Evolutionary conservation across 2,888 invertebrate species (phyloP), one percentile per base, ranked within the genome.

Genomic region (Ichneumon xanthorius): DNA sequence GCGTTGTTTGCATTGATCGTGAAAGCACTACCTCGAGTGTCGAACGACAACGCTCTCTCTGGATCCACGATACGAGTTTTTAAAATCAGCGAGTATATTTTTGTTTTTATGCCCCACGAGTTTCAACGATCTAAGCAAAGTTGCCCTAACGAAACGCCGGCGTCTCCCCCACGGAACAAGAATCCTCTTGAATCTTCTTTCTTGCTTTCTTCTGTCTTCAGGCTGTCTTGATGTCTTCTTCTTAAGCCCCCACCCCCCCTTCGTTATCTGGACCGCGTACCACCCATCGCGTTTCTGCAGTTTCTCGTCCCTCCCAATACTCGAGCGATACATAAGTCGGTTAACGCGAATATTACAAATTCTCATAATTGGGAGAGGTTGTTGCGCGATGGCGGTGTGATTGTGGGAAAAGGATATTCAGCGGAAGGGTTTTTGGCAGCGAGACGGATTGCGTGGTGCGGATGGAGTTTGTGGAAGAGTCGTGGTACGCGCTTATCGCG

Each of bases 201-300:
- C 94, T 94, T 94, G 93, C 89, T 73, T 84, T 94, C 93, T 94
- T 94, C 94, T 92, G 89, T 94, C 94, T 94, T 94, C 93, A 93
- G 91, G 89, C 90, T 91, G 92, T 93, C 92, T 92, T 93, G 91
- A 91, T 87, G 88, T 94, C 94, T 94, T 95, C 94, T 94, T 94
- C 86, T 92, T 53, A 22, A 33, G 26, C 93, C 93, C 94, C 82
- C 84, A 72, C 53, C 80, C 83, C 76, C 53, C 80, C 5, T 50
- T 88, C 88, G 50, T 79, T 82, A 86, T 67, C 75, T 65, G 78
- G 70, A 85, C 76, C 77, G 76, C 84, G 80, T 37, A 76, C 79
- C 80, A 65, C 77, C 84, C 84, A 61, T 45, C 61, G 82, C 65
- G n/a, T 55, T 76, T 78, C 75, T 30, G 19, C 70, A 71, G 72